Base-by-base conservation (phyloP, 1,140 invertebrate genomes). In the Proctacanthus coquilletti region DNA sequence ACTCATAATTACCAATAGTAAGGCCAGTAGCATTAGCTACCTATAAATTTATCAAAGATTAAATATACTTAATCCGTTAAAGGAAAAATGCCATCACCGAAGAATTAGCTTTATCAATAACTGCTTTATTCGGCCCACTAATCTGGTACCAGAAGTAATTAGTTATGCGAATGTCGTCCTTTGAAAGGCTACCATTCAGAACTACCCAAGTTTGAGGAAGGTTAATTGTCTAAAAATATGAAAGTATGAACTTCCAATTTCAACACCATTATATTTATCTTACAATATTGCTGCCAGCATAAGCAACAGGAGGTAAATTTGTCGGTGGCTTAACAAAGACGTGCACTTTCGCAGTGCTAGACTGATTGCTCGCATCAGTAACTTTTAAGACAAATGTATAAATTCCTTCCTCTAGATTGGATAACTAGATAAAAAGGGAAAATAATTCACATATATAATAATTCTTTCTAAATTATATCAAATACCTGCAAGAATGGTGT, bases 341-440 rank as follows among this genome's bases (percentile, higher is more conserved):
- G 52, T 87, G 84, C 2, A 93, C 85, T 25, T 71, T 83, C 0
- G 86, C 81, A 1, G 77, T 79, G 20, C 83, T 86, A 5, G 71
- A 79, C 64, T 94, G 88, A 3, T 81, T 81, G 2, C 82, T 80
- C 41, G 77, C 79, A 51, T 95, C 91, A 5, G 83, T 92, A 3
- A 95, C 89, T 67, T 87, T 89, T 4, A 96, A 63, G 6, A 84
- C 79, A 65, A 94, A 95, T 5, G 84, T 92, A 52, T 95, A 96
- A 62, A 92, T 82, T 36, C 91, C 91, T 52, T 88, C 83, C 53
- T 92, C 84, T 38, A 95, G 65, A 60, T 93, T 85, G 3, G 84
- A 88, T 4, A 95, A 61, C 60, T 69, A 52, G 14, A 65, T 53
- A 14, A 37, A 8, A 4, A 34, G 1, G 41, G 11, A 38, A 30